Evolutionary conservation across 2,113 vertebrate genomes (phyloP), one percentile per base, ranked within the genome.

Genomic region (Neolamprologus sp.): DNA sequence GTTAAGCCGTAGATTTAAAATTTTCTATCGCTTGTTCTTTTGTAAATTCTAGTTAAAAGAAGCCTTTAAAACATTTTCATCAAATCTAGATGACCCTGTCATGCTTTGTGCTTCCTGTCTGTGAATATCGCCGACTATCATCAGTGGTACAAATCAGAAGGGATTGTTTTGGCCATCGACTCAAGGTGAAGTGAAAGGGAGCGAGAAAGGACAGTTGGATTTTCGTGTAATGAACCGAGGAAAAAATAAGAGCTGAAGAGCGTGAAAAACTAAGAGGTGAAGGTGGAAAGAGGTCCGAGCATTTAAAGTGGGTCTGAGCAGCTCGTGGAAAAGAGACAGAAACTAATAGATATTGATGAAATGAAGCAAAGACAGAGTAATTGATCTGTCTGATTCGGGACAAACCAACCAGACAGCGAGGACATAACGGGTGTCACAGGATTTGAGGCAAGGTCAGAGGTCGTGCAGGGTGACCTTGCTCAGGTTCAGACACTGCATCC

Each of bases 161-260:
- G 75, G 87, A 89, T 90, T 54, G 9, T 2, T 33, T 81, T n/a
- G 54, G 45, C 79, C 55, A 12, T 3, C 16, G 12, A 40, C 47
- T 87, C 53, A 88, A 91, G 84, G 86, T 85, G 85, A 86, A 17
- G 12, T 80, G n/a, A 82, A 84, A 83, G 73, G 85, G 75, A 86
- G 14, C 1, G 5, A 26, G 80, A 51, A 49, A n/a, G 58, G 81
- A n/a, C 12, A 3, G 21, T 49, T 8, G 26, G 55, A 21, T 81
- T 53, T 86, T 57, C 2, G 19, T 35, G 57, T 28, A 14, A 60
- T 8, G 33, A 80, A n/a, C 10, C 4, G 37, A 14, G 16, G 45
- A 58, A 42, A 75, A 75, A 28, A 40, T 35, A 60, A 16, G 11
- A 1, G 6, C 4, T 12, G 23, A 86, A 45, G 54, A n/a, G 16